Evolutionary conservation across 2,113 vertebrate genomes (phyloP).

Genomic region (Pangasianodon hypophthalmus): DNA sequence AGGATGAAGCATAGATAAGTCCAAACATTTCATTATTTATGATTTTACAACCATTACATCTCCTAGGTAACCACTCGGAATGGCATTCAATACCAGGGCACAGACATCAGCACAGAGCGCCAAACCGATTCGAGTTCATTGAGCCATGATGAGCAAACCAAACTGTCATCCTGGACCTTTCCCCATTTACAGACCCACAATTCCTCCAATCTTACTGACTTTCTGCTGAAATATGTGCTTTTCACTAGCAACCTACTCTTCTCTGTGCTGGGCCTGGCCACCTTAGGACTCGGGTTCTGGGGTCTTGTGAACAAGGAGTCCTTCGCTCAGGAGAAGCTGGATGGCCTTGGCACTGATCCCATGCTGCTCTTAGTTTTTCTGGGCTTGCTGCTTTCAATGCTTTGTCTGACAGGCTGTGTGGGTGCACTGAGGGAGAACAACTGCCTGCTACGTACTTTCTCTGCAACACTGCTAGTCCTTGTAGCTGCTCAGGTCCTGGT

Average conservation of each 20-base stretch:
- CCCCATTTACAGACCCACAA: neutral
- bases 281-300: constrained; percentile 82
- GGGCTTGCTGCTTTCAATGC: constrained; percentile 68
- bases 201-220: constrained; percentile 51
- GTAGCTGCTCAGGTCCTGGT: constrained; percentile 72
- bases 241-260: constrained; percentile 83
- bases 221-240: constrained; percentile 76
- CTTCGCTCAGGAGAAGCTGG: constrained; percentile 68
- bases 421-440: constrained; percentile 80
- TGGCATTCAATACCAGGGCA: constrained; percentile 1
- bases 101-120: constrained; percentile 47
- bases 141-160: neutral
- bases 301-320: constrained; percentile 83
- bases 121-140: constrained; percentile 27
- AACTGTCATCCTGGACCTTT: neutral
- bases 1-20: neutral
- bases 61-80: constrained; percentile 54
- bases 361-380: constrained; percentile 78
- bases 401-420: constrained; percentile 83
- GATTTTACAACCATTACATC: constrained; percentile 2
- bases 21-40: neutral
- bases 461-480: constrained; percentile 64
- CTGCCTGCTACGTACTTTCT: constrained; percentile 80
- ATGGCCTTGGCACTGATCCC: constrained; percentile 76
- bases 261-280: constrained; percentile 76